Conservation (phyloP, 2,113 vertebrate species). For the Scopus umbretta region DNA sequence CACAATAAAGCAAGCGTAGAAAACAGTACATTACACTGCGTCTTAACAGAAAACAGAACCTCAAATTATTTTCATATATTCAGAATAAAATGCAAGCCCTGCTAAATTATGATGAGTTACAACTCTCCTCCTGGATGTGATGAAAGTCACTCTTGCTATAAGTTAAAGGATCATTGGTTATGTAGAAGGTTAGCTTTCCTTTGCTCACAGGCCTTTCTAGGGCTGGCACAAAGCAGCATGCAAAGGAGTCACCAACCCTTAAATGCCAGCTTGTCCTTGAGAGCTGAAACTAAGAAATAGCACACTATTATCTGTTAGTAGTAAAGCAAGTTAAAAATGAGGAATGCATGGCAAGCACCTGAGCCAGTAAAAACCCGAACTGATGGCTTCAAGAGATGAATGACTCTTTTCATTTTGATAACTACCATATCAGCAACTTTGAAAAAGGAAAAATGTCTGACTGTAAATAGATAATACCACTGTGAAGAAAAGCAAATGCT, state of each 20-base stretch:
- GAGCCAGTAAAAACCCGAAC: background rate
- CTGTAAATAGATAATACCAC: background rate
- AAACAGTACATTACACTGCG: accelerated
- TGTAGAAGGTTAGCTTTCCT: background rate
- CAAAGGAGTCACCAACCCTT: background rate
- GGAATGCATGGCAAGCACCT: background rate
- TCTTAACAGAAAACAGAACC: background rate
- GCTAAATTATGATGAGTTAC: background rate
- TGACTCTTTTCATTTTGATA: background rate
- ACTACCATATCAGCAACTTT: background rate
- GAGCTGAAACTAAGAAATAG: background rate
- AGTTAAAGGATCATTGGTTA: background rate
- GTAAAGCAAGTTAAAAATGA: background rate
- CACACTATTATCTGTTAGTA: background rate
- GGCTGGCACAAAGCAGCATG: background rate
- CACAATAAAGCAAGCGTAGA: background rate
- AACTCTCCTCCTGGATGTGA: background rate
- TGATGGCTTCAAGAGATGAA: background rate
- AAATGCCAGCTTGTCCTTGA: constrained; percentile 4
- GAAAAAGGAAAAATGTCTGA: background rate
- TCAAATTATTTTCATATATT: background rate
- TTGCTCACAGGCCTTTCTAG: background rate
- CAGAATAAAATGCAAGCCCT: background rate
- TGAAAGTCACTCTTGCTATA: background rate
- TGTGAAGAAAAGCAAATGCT: background rate